Evolutionary conservation across 2,113 vertebrate species (phyloP), one percentile per base, ranked within the genome.

Genomic region (Mesocricetus auratus): DNA sequence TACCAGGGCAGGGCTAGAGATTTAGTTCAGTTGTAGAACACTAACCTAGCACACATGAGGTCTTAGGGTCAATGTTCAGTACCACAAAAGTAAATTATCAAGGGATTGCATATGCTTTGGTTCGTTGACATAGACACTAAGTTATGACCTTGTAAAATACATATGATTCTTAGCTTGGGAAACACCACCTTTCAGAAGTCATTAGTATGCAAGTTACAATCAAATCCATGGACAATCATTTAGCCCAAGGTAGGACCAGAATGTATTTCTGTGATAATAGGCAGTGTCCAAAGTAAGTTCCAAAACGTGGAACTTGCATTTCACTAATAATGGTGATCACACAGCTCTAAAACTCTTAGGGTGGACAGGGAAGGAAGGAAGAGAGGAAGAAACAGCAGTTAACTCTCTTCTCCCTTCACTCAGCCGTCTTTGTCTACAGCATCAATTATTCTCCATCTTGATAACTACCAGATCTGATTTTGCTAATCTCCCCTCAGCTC

Each of bases 151-250:
- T 94, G 33, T 88, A 87, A 90, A 90, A 77, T 66, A 17, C 17
- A 74, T 17, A 69, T 53, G 36, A 13, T 75, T 96, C 33, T 92
- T 92, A 78, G 62, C 31, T 60, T 94, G 69, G 64, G 58, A 79
- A 88, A 92, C 16, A 56, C 58, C 74, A 21, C 26, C 85, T 79
- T 96, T 77, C 36, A 90, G 50, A 90, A 94, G 77, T 90, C 26
- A 90, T 90, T 86, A 77, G 21, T 71, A 31, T 68, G 31, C 60
- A 86, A 95, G 92, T 95, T 19, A 90, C 89, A 91, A 78, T 92
- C 56, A 94, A 62, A 86, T 50, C 92, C n/a, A 56, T 19, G 24
- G 75, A n/a, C 42, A 86, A 42, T 92, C 71, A 93, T 85, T 15
- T 5, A 7, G 60, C 68, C 45, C 39, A 88, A 88, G 5, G 21